Conservation (phyloP, 2,797 vertebrate species). For the Taeniopygia guttata region DNA sequence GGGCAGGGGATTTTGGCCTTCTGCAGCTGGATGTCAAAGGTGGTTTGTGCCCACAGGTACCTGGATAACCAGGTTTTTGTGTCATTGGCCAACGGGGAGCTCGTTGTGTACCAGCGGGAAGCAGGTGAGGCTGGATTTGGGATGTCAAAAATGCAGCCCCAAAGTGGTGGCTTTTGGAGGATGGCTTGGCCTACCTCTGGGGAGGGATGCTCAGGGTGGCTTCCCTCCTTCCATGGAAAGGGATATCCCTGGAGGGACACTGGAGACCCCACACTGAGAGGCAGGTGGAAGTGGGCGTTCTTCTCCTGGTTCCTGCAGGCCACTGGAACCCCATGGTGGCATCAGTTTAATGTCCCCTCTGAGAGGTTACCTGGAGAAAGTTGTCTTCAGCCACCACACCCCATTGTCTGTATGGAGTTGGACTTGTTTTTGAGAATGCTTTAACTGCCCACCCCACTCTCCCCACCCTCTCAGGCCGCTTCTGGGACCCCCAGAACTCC, state of each 20-base stretch:
- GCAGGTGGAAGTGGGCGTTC: not conserved
- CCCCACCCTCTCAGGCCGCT: conserved; percentile 80
- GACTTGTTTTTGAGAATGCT: rapidly evolving
- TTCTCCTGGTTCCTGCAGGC: not conserved
- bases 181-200: not conserved
- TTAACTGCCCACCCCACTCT: not conserved
- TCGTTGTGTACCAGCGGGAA: conserved; percentile 94
- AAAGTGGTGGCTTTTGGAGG: not conserved
- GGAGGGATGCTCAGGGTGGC: not conserved
- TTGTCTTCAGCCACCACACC: not conserved
- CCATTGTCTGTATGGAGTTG: rapidly evolving
- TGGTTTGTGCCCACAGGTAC: conserved; percentile 76
- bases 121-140: conserved; percentile 77
- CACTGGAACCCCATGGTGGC: rapidly evolving
- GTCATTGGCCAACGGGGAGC: conserved; percentile 92
- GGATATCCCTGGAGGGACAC: not conserved
- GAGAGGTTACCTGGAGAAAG: not conserved
- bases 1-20: not conserved
- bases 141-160: rapidly evolving
- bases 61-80: conserved; percentile 97
- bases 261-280: not conserved
- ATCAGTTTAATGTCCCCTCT: not conserved
- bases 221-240: not conserved
- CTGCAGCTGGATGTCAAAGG: not conserved
- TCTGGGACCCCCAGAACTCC: conserved; percentile 96